Percentiles rank a stretch among this genome's conserved stretches.
phyloP scores from a whole-genome alignment of 2,888 invertebrate species.

The Drosophila niveifrons region DNA sequence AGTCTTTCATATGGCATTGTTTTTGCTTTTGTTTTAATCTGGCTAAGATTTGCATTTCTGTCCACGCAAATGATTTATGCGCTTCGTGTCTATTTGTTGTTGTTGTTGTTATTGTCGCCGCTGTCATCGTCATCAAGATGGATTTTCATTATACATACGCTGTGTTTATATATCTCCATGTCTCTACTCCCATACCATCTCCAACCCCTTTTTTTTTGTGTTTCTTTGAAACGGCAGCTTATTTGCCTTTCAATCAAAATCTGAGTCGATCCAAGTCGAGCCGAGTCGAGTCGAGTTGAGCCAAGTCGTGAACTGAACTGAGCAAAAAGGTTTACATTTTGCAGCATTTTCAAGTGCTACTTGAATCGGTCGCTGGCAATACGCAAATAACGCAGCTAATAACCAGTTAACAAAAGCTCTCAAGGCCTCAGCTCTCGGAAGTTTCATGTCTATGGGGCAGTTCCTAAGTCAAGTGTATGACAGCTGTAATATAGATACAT shows the following conservation, averaged over 20 bases:
- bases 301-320: conserved; percentile 13
- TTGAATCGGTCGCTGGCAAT: conserved; percentile 31
- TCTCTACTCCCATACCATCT: conserved; percentile 1
- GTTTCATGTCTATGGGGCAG: conserved; percentile 29
- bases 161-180: background rate
- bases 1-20: conserved; percentile 55
- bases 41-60: conserved; percentile 78
- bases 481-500: conserved; percentile 28
- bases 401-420: conserved; percentile 51
- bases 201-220: conserved; percentile 28
- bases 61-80: conserved; percentile 73
- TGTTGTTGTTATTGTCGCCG: conserved; percentile 36
- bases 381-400: conserved; percentile 25
- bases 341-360: conserved; percentile 51
- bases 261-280: conserved; percentile 13
- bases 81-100: conserved; percentile 39
- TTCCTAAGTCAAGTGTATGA: conserved; percentile 23
- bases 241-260: conserved; percentile 74
- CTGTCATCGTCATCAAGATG: conserved; percentile 57
- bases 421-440: conserved; percentile 63
- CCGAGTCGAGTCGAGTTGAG: background rate
- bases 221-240: conserved; percentile 69
- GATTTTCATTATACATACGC: conserved; percentile 55
- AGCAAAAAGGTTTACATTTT: conserved; percentile 49
- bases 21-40: conserved; percentile 73